Conservation (phyloP, 1,140 invertebrate genomes). For the Chionoecetes opilio region DNA sequence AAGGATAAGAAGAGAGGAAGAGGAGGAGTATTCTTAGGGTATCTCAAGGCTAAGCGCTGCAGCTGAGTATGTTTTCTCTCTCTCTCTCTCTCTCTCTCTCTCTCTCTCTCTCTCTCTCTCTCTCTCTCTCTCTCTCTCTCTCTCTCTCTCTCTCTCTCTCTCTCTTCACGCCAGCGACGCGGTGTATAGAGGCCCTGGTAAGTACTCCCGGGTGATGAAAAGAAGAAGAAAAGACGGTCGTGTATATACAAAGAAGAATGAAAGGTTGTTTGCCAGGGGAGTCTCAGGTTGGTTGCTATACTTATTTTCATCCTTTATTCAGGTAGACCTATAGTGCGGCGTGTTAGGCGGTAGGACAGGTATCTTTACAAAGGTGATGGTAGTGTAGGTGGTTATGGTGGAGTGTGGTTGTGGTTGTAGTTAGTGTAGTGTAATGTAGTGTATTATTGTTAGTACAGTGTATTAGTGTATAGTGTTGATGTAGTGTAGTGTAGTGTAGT, state of each 20-base stretch:
- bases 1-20: too few species aligned
- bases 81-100: too few species aligned
- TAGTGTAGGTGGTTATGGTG: background rate
- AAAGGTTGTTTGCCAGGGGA: background rate
- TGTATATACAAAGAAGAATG: too few species aligned
- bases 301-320: background rate
- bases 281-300: background rate
- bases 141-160: conserved; percentile 18
- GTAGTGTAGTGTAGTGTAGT: background rate
- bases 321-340: background rate
- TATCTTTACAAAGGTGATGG: background rate
- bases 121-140: conserved; percentile 27
- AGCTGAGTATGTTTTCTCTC: too few species aligned
- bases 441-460: too few species aligned
- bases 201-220: background rate
- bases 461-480: too few species aligned
- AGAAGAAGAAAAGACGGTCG: too few species aligned
- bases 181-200: background rate
- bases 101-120: background rate
- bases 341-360: background rate
- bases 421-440: background rate
- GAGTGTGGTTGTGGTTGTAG: background rate
- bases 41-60: too few species aligned
- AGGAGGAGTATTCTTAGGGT: background rate
- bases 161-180: too few species aligned